These are phyloP conservation scores for Drosophila parvula DNA, from an alignment of 1,140 invertebrate genomes.

Conservation along the genomic window DNA sequence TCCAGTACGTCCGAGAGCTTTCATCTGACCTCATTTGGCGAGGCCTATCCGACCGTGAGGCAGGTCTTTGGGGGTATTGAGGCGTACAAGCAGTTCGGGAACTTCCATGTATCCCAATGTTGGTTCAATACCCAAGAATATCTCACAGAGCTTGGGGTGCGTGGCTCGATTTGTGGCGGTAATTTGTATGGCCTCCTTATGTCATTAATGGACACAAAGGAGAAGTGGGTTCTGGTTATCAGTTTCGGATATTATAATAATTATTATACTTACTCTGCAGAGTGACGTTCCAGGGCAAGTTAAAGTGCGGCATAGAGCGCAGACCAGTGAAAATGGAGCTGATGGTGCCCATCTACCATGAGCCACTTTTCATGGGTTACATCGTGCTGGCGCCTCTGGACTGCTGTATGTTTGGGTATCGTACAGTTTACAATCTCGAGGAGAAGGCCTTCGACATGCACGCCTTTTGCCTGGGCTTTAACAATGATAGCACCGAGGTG, in stretches of 20 bases:
- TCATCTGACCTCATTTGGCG: constrained; percentile 20
- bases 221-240: constrained; percentile 14
- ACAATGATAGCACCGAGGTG: constrained; percentile 36
- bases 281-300: neutral
- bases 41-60: constrained; percentile 10
- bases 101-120: constrained; percentile 2
- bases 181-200: neutral
- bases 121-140: constrained; percentile 25
- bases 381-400: constrained; percentile 6
- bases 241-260: too few relatives aligned
- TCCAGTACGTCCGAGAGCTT: neutral
- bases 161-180: neutral
- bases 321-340: constrained; percentile 40
- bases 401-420: constrained; percentile 41
- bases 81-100: constrained; percentile 14
- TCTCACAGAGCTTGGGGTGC: constrained; percentile 2
- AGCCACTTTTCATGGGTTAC: constrained; percentile 43
- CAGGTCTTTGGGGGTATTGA: constrained; percentile 44
- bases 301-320: constrained; percentile 28
- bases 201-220: neutral
- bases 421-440: constrained; percentile 29
- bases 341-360: constrained; percentile 35
- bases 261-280: neutral
- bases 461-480: constrained; percentile 41
- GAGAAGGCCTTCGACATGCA: constrained; percentile 44